These are phyloP conservation scores for Lydus trimaculatus DNA, from an alignment of 2,888 invertebrate species.

Conservation along the genomic window DNA sequence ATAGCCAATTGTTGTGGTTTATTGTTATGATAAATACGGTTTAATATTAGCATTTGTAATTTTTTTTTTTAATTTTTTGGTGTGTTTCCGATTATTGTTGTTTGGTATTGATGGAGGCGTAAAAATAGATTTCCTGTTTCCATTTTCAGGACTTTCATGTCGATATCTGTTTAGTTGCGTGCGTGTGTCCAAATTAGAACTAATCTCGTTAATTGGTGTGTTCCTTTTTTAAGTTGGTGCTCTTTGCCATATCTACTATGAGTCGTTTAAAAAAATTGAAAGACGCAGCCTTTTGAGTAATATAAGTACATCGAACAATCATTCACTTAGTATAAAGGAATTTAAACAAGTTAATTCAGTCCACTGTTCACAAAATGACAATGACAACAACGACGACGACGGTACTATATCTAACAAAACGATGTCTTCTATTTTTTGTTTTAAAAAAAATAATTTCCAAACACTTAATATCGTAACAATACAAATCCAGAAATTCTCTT, in stretches of 20 bases:
- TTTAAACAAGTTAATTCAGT: slow-evolving; percentile 50
- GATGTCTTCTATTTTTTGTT: too few relatives aligned
- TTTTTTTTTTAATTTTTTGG: neutral
- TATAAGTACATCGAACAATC: slow-evolving; percentile 46
- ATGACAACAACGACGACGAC: neutral
- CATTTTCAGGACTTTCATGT: slow-evolving; percentile 4
- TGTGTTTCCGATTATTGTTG: neutral
- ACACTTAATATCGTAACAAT: too few relatives aligned
- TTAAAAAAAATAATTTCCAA: too few relatives aligned
- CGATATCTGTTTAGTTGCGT: neutral
- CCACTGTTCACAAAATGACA: slow-evolving; percentile 38
- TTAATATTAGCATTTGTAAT: neutral
- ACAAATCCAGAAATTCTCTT: neutral
- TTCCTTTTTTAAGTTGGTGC: slow-evolving; percentile 21
- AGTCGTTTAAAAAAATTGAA: slow-evolving; percentile 21
- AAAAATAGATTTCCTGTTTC: neutral
- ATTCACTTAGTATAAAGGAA: slow-evolving; percentile 53
- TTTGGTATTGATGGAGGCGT: neutral
- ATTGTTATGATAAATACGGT: neutral
- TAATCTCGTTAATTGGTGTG: slow-evolving; percentile 23
- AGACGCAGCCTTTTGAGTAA: slow-evolving; percentile 27
- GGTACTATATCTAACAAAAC: neutral
- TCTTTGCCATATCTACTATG: slow-evolving; percentile 1
- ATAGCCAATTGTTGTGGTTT: neutral
- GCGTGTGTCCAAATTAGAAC: slow-evolving; percentile 10